Evolutionary conservation across 2,113 vertebrate species (phyloP).

Genomic region (Physeter macrocephalus): DNA sequence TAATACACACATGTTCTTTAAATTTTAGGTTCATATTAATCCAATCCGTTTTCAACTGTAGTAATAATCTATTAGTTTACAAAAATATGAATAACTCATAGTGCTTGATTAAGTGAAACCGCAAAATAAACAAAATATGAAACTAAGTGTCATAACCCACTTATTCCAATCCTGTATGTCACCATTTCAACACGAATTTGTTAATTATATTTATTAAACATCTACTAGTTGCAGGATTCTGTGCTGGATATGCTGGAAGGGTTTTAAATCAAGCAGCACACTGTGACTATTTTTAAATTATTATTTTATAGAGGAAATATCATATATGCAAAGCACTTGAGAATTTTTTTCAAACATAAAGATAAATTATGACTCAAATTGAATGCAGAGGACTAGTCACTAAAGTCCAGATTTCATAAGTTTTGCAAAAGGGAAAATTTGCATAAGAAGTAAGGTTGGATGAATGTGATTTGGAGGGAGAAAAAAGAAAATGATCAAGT

Average conservation of each 20-base stretch:
- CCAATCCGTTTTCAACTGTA: neutral
- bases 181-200: neutral
- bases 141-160: neutral
- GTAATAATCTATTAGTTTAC: neutral
- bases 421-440: neutral
- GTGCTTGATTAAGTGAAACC: neutral
- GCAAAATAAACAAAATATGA: neutral
- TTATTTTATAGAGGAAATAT: neutral
- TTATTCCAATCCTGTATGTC: neutral
- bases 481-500: neutral
- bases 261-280: neutral
- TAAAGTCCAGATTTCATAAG: neutral
- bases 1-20: neutral
- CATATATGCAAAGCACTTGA: neutral
- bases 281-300: neutral
- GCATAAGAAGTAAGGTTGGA: neutral
- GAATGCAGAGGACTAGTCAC: neutral
- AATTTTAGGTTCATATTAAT: neutral
- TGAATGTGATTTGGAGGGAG: neutral
- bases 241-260: neutral
- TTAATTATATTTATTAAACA: neutral
- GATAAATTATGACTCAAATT: neutral
- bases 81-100: neutral
- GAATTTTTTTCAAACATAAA: neutral
- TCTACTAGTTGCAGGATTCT: neutral